Evolutionary conservation across 2,797 vertebrate genomes (phyloP).

Genomic region (Oryzias dopingdopingensis): DNA sequence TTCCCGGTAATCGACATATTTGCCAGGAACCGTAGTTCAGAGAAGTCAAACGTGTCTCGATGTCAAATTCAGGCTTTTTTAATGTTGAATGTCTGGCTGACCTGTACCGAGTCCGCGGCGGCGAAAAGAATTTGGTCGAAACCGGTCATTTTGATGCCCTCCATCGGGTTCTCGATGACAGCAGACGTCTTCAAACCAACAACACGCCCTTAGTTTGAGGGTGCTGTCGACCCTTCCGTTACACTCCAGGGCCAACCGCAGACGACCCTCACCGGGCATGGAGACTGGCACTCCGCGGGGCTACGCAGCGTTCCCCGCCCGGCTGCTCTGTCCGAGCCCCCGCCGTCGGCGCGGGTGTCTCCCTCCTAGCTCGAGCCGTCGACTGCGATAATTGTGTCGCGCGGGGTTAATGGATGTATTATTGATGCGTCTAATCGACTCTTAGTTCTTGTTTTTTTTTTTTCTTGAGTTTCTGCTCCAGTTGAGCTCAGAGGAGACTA

Average conservation of each 20-base stretch:
- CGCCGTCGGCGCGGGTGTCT: slow-evolving; percentile 19
- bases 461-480: slow-evolving; percentile 49
- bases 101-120: slow-evolving; percentile 45
- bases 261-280: slow-evolving; percentile 69
- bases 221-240: slow-evolving; percentile 9
- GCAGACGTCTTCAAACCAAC: too few relatives aligned
- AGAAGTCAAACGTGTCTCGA: neutral
- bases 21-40: slow-evolving; percentile 1
- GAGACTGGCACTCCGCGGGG: slow-evolving; percentile 75
- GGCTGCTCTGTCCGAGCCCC: slow-evolving; percentile 22
- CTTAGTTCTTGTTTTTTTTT: neutral
- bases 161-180: too few relatives aligned
- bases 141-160: slow-evolving; percentile 37
- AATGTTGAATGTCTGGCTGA: slow-evolving; percentile 23
- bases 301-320: slow-evolving; percentile 57
- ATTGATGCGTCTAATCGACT: slow-evolving; percentile 34
- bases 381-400: slow-evolving; percentile 40
- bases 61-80: slow-evolving; percentile 1
- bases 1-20: slow-evolving; percentile 4
- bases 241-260: slow-evolving; percentile 57
- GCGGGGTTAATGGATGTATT: slow-evolving; percentile 59
- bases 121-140: slow-evolving; percentile 52
- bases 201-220: neutral
- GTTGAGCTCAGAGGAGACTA: slow-evolving; percentile 55
- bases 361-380: slow-evolving; percentile 27